phyloP scores from a whole-genome alignment of 2,113 vertebrate genomes.

The Limnothrissa miodon region DNA sequence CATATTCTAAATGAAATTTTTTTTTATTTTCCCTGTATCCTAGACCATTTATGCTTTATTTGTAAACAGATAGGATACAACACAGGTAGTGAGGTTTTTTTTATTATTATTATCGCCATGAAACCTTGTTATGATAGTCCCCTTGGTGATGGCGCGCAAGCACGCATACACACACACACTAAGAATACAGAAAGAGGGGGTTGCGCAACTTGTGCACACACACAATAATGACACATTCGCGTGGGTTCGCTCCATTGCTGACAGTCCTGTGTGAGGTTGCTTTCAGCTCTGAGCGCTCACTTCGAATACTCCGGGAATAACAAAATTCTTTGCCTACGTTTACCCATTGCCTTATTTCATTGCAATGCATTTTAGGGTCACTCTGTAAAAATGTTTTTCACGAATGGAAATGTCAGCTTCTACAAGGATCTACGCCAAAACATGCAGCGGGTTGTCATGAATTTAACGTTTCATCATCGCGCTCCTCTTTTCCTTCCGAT shows the following conservation, averaged over 20 bases:
- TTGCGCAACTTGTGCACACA: constrained; percentile 16
- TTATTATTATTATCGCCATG: neutral
- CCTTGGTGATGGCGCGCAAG: neutral
- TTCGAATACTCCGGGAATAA: neutral
- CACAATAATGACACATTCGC: constrained; percentile 3
- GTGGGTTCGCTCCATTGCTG: neutral
- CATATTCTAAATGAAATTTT: too few relatives aligned
- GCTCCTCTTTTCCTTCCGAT: neutral
- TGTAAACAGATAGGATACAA: too few relatives aligned
- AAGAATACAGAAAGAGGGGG: neutral
- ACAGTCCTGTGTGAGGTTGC: neutral
- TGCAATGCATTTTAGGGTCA: neutral
- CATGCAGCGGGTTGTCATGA: neutral
- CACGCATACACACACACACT: neutral
- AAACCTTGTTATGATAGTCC: neutral
- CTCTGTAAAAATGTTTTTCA: neutral
- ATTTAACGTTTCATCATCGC: constrained; percentile 17
- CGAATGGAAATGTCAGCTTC: neutral
- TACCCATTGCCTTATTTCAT: neutral
- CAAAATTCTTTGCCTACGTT: neutral
- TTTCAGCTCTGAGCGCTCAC: neutral
- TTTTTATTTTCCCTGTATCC: too few relatives aligned
- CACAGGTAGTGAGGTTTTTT: neutral
- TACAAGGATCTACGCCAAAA: neutral
- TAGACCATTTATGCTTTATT: too few relatives aligned